phyloP scores from a whole-genome alignment of 2,797 vertebrate species.

The Microchirus variegatus region DNA sequence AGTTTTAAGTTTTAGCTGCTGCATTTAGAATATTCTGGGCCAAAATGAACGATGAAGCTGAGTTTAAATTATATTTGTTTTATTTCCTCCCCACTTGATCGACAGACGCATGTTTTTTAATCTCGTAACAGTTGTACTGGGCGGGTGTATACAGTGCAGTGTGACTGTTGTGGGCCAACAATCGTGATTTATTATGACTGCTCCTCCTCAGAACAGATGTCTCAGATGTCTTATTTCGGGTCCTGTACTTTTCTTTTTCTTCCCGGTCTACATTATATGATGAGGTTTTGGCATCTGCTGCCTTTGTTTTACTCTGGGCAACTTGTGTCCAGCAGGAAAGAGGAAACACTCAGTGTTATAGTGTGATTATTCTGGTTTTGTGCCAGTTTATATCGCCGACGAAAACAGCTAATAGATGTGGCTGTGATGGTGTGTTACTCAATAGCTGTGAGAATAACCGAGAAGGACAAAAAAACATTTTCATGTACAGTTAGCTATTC shows the following conservation, averaged over 20 bases:
- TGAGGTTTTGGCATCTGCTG: slow-evolving; percentile 2
- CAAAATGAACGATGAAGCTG: too few species aligned
- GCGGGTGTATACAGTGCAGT: too few species aligned
- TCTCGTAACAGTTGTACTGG: too few species aligned
- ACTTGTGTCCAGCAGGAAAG: slow-evolving; percentile 7
- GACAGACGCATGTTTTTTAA: too few species aligned
- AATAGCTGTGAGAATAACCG: slow-evolving; percentile 21
- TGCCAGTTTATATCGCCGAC: slow-evolving; percentile 6
- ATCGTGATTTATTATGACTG: not conserved
- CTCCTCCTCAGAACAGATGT: slow-evolving; percentile 1
- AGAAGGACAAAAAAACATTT: not conserved
- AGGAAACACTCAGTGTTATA: not conserved
- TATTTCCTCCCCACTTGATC: too few species aligned
- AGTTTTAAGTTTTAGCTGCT: too few species aligned
- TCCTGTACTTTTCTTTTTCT: slow-evolving; percentile 9
- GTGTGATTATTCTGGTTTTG: not conserved
- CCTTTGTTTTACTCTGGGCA: slow-evolving; percentile 1
- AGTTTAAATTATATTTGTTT: too few species aligned
- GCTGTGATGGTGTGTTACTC: slow-evolving; percentile 2
- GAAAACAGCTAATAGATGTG: not conserved
- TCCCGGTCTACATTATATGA: not conserved
- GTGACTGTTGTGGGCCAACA: too few species aligned
- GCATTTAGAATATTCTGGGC: too few species aligned
- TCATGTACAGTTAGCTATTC: not conserved
- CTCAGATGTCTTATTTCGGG: not conserved